Conservation (phyloP, 1,140 invertebrate genomes). For the Megalonaias nervosa region DNA sequence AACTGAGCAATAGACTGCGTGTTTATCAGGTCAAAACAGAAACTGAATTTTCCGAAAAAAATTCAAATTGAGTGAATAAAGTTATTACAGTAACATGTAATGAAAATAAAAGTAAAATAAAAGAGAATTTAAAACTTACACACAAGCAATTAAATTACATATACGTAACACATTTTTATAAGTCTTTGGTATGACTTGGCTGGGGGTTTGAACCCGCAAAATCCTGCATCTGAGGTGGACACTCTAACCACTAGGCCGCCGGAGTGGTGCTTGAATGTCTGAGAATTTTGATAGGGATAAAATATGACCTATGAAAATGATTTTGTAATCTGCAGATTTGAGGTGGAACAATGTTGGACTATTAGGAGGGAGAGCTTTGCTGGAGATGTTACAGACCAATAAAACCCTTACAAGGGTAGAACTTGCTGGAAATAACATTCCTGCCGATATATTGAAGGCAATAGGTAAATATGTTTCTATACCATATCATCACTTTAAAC, state of each 20-base stretch:
- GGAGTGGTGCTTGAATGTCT: not conserved
- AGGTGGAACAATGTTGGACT: conserved; percentile 71
- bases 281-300: conserved; percentile 1
- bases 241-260: not conserved
- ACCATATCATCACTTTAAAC: no score
- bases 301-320: not conserved
- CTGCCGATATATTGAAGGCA: conserved; percentile 66
- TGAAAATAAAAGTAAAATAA: no score
- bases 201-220: no score
- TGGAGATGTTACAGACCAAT: conserved; percentile 67
- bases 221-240: not conserved
- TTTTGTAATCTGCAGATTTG: conserved; percentile 57
- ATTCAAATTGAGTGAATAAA: no score
- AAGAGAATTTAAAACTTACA: no score
- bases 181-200: no score
- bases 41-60: no score
- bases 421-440: conserved; percentile 69
- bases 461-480: conserved; percentile 56
- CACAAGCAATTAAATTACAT: no score
- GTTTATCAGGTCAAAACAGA: no score
- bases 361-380: conserved; percentile 63
- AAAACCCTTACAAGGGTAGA: conserved; percentile 65
- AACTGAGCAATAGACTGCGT: no score
- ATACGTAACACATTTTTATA: no score
- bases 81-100: no score